A percentile compares a stretch with the other conserved stretches of the same genome.
These are phyloP conservation scores for Philotrypesis tridentata DNA, from an alignment of 1,140 invertebrate genomes.

Conservation along the genomic window DNA sequence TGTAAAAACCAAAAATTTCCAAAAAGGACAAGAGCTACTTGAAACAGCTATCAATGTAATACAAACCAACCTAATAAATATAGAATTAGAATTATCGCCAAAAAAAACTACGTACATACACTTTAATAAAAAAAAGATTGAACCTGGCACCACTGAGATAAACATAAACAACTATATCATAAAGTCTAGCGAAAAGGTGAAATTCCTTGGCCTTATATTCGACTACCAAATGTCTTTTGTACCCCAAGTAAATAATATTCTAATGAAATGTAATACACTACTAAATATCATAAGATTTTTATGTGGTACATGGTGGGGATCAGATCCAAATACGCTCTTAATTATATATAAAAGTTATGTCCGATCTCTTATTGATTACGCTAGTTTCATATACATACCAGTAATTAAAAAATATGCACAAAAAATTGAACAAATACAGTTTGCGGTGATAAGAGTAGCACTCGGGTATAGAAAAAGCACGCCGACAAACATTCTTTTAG, in stretches of 20 bases:
- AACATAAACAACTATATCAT: neutral
- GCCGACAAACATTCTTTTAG: slow-evolving; percentile 18
- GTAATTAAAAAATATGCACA: neutral
- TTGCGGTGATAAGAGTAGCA: neutral
- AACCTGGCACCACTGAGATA: neutral
- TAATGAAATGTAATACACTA: neutral
- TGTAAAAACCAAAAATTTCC: neutral
- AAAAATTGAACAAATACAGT: slow-evolving; percentile 29
- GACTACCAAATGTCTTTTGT: neutral
- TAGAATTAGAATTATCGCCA: neutral
- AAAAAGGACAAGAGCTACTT: neutral
- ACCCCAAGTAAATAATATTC: too few relatives aligned
- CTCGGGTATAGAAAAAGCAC: slow-evolving; percentile 24
- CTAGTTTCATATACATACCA: slow-evolving; percentile 17
- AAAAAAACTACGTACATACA: neutral
- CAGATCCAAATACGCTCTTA: neutral
- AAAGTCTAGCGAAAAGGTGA: neutral
- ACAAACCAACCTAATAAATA: neutral
- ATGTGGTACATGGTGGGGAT: slow-evolving; percentile 34
- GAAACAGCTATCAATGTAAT: neutral
- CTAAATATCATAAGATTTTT: slow-evolving; percentile 33
- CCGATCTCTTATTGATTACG: slow-evolving; percentile 15
- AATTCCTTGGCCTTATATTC: neutral
- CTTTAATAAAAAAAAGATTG: neutral
- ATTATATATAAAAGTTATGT: neutral